These are phyloP conservation scores for Paratrypauchen microcephalus DNA, from an alignment of 2,797 vertebrate genomes.

Conservation along the genomic window DNA sequence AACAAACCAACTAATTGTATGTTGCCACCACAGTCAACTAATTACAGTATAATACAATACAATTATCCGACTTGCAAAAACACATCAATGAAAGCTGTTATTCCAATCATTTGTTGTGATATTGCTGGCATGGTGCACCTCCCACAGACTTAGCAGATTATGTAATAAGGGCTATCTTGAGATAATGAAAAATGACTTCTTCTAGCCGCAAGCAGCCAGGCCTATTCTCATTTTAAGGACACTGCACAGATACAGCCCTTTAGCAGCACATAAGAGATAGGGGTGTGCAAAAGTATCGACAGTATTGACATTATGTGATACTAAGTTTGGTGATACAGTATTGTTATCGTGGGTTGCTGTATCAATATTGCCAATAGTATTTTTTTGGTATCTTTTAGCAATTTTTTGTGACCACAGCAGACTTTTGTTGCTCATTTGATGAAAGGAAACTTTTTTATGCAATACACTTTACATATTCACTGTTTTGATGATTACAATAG, in stretches of 20 bases:
- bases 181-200: slow-evolving; percentile 62
- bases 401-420: no score
- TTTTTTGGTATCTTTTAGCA: no score
- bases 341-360: no score
- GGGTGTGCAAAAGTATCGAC: no score
- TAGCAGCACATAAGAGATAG: slow-evolving; percentile 1
- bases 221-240: slow-evolving; percentile 27
- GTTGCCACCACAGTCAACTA: slow-evolving; percentile 57
- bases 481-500: no score
- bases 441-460: no score
- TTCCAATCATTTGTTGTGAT: slow-evolving; percentile 53
- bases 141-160: slow-evolving; percentile 57
- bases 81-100: slow-evolving; percentile 63
- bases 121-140: slow-evolving; percentile 41
- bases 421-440: no score
- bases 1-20: slow-evolving; percentile 62
- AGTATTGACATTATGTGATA: no score
- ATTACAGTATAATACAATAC: slow-evolving; percentile 64
- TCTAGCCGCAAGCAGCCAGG: slow-evolving; percentile 29
- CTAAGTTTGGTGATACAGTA: no score
- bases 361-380: no score
- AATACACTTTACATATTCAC: no score
- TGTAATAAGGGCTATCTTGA: slow-evolving; percentile 56
- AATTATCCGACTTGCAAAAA: slow-evolving; percentile 70
- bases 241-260: slow-evolving; percentile 32